Conservation (phyloP, 2,113 vertebrate genomes). For the Apteryx mantelli region DNA sequence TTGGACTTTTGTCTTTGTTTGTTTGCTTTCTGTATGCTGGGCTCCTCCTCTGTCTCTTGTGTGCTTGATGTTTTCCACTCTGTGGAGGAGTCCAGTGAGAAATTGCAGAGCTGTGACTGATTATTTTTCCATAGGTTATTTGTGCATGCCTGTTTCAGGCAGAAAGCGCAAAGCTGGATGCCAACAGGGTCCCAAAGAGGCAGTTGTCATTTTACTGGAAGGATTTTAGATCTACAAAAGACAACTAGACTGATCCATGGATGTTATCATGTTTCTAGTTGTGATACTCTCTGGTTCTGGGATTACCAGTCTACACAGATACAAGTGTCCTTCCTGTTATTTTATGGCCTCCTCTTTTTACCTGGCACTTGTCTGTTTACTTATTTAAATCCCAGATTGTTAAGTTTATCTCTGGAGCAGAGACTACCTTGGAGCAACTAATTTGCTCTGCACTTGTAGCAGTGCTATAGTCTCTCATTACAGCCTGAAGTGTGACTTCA, state of each 20-base stretch:
- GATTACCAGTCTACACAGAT: neutral
- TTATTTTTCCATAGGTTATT: neutral
- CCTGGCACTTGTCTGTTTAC: neutral
- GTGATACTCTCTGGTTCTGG: neutral
- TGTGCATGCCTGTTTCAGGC: neutral
- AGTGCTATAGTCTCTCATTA: neutral
- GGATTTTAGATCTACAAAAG: neutral
- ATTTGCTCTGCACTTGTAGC: neutral
- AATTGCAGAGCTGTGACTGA: neutral
- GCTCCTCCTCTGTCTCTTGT: neutral
- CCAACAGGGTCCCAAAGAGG: neutral
- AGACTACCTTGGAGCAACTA: neutral
- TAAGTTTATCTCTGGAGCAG: neutral
- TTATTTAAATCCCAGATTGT: neutral
- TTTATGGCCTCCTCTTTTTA: neutral
- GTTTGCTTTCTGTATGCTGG: fast-evolving
- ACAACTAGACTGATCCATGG: no score
- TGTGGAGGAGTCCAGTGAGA: neutral
- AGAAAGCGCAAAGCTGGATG: neutral
- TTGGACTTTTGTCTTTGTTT: neutral
- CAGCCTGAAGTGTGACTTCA: neutral
- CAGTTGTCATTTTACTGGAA: neutral
- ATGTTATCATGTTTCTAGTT: neutral
- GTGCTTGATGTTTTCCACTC: neutral
- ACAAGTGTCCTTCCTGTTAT: fast-evolving